Conservation (phyloP, 2,888 invertebrate species). For the Chironomus tentans region DNA sequence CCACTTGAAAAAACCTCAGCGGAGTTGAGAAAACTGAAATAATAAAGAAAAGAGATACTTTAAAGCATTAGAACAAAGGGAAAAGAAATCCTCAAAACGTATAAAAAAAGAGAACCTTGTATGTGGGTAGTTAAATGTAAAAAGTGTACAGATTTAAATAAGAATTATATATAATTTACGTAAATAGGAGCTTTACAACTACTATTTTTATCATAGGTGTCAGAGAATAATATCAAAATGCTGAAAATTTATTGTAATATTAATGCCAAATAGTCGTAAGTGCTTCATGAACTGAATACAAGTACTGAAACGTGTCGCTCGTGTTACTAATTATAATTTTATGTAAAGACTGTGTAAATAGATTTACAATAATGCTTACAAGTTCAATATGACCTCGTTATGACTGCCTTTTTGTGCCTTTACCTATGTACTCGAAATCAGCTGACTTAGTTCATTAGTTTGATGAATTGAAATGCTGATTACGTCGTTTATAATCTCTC, state of each 20-base stretch:
- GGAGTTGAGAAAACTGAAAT: not conserved
- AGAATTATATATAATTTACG: too few species aligned
- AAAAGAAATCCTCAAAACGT: not conserved
- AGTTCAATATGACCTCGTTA: constrained; percentile 1
- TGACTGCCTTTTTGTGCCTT: not conserved
- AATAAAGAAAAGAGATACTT: not conserved
- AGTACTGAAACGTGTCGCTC: constrained; percentile 1
- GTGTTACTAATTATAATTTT: not conserved
- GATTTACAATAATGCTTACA: not conserved
- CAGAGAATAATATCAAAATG: too few species aligned
- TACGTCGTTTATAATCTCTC: too few species aligned
- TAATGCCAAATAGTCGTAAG: not conserved
- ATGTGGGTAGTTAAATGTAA: too few species aligned
- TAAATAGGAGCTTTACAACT: not conserved
- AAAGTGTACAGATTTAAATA: too few species aligned
- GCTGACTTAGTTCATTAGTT: not conserved
- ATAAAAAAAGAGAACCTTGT: too few species aligned
- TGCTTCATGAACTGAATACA: not conserved
- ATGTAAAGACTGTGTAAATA: not conserved
- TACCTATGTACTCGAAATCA: not conserved
- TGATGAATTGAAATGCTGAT: not conserved
- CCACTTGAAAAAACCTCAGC: not conserved
- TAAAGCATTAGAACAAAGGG: not conserved
- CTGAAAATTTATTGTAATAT: not conserved
- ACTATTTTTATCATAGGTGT: not conserved